Evolutionary conservation across 2,888 invertebrate species (phyloP).

Genomic region (Mythimna pallens): DNA sequence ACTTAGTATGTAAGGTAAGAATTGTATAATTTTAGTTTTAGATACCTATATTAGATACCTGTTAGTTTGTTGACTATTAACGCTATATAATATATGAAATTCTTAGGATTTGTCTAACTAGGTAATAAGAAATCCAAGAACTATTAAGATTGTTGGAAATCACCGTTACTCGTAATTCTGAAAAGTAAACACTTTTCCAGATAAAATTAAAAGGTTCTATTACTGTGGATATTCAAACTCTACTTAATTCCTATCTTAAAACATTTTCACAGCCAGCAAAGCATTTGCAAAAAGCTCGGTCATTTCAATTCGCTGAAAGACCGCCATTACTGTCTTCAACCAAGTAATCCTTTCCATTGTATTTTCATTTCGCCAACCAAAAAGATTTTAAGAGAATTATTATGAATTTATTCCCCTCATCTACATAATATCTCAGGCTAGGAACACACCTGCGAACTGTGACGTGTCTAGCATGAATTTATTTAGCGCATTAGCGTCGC

Average conservation of each 20-base stretch:
- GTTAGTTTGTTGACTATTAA: no score
- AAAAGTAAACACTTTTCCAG: not conserved
- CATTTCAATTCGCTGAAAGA: conserved; percentile 35
- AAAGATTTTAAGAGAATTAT: conserved; percentile 58
- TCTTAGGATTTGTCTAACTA: no score
- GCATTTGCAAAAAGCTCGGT: conserved; percentile 25
- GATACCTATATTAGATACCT: no score
- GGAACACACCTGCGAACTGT: conserved; percentile 66
- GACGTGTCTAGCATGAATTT: conserved; percentile 77
- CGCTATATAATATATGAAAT: no score
- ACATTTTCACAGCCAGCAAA: conserved; percentile 23
- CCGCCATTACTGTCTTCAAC: conserved; percentile 38
- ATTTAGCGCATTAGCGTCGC: conserved; percentile 71
- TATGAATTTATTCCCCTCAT: conserved; percentile 61
- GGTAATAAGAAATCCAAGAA: not conserved
- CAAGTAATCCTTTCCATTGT: conserved; percentile 55
- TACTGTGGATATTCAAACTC: conserved; percentile 9
- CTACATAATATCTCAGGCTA: conserved; percentile 68
- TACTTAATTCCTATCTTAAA: conserved; percentile 23
- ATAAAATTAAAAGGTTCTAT: not conserved
- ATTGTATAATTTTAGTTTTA: no score
- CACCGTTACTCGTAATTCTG: no score
- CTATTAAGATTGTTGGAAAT: not conserved
- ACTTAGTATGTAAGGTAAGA: no score
- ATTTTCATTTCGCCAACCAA: conserved; percentile 46